Base-by-base conservation (phyloP, 2,113 vertebrate genomes). In the Spilogale gracilis region DNA sequence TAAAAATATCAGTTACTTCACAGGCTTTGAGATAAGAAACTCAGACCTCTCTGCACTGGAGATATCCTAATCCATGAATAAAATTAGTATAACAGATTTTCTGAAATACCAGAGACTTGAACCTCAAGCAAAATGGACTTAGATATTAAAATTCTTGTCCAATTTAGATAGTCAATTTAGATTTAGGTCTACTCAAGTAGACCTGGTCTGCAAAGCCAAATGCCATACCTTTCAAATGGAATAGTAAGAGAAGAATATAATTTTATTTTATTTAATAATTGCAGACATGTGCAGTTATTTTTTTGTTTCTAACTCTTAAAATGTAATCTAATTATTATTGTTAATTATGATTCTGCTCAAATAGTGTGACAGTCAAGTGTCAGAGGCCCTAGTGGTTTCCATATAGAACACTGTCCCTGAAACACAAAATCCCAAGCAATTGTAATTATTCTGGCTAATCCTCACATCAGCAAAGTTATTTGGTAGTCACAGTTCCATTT, bases 311-410 rank as follows among this genome's bases (percentile, higher is more conserved):
- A 60, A 38, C 8, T 56, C 56, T 93, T 69, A 98, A 98, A 96
- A 95, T 94, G 84, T 88, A 96, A n/a, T 90, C 79, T 89, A 13
- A 86, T 43, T 88, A 25, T 91, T 96, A 95, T 11, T 96, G 63
- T 45, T 97, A 90, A 95, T 91, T 94, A 96, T 78, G 69, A 97
- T 91, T 95, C 50, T 97, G 85, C 69, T 97, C 94, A 97, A 97
- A 97, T 78, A 97, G 30, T 84, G 45, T 89, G 54, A 97, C 27
- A 85, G 1, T 71, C 30, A 69, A 89, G 0, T 67, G 82, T 96
- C 97, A 94, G 30, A 85, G 76, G 60, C 23, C 61, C 73, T 56
- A 11, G n/a, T 94, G 73, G 74, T 92, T 88, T 97, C 79, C 32
- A 78, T 4, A 82, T 9, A 85, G 23, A 96, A 67, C 14, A 52